Evolutionary conservation across 2,888 invertebrate species (phyloP), one percentile per base, ranked within the genome.

Genomic region (Lysandra bellargus): DNA sequence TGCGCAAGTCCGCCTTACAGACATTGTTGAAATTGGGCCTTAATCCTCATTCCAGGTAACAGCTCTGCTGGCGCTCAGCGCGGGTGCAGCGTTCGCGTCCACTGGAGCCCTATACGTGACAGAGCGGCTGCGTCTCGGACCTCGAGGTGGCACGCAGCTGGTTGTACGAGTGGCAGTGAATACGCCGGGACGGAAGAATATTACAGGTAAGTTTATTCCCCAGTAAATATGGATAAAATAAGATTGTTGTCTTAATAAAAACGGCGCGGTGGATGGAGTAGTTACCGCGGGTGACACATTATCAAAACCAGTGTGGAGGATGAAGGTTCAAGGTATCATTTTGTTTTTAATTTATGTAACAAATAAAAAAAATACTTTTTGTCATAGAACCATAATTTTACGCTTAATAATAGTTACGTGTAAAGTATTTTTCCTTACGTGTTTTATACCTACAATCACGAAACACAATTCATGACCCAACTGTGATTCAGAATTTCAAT

Each of bases 41-140:
- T 44, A 44, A 61, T 61, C 9, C 2, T 61, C 2, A 7, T 23
- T 80, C 0, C 87, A 96, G 96, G 96, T 96, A 44, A 96, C 96
- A 81, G 96, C 96, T 1, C 88, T 96, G 0, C 86, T 96, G 76
- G 96, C 96, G 0, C 86, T 96, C 1, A 96, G 96, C 83, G 96
- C 96, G 78, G 96, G 96, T 0, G 96, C 96, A 72, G 96, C 96
- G 17, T 96, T 96, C 83, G 94, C 96, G 1, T 96, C 96, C 83
- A 96, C 96, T 69, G 96, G 96, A 23, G 95, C 96, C 60, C 90
- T 96, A 0, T 96, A 96, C 84, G 96, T 96, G 57, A 96, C 96
- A 0, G 96, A 96, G 85, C 90, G 96, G 76, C 88, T 96, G 17
- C 88, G 96, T 0, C 91, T 96, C 0, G 96, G 96, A 0, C 96